A percentile compares a stretch with the other conserved stretches of the same genome.
Conservation (phyloP, 2,113 vertebrate species). For the Tapirus terrestris region DNA sequence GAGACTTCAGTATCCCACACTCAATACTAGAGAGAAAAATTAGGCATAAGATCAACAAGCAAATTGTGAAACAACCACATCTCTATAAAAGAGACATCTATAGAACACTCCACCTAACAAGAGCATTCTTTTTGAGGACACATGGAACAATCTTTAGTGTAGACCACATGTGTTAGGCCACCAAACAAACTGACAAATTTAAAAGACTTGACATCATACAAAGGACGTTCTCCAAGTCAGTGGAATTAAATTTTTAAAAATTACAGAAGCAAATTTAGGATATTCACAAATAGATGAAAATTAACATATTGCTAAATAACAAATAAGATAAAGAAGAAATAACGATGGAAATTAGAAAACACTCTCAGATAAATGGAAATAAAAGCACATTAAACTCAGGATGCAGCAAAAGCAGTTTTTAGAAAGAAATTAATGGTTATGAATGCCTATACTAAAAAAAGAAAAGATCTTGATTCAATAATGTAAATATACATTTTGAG, state of each 20-base stretch:
- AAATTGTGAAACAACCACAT: neutral
- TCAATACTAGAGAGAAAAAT: neutral
- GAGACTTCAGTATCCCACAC: neutral
- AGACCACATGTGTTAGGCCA: neutral
- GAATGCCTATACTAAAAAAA: neutral
- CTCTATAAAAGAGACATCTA: neutral
- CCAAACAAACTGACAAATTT: neutral
- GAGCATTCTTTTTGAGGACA: neutral
- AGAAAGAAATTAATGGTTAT: neutral
- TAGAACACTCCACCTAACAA: neutral
- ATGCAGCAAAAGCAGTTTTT: neutral
- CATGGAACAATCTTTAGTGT: neutral
- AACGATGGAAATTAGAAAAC: neutral
- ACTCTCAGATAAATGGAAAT: neutral
- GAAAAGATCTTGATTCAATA: neutral
- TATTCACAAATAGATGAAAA: neutral
- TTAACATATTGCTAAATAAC: neutral
- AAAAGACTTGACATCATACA: neutral
- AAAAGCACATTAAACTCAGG: too few relatives aligned
- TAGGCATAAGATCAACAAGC: neutral
- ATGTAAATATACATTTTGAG: neutral
- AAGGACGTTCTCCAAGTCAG: neutral
- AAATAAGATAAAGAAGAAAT: neutral
- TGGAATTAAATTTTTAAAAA: neutral
- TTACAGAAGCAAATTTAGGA: neutral